Base-by-base conservation (phyloP, 1,140 invertebrate genomes). In the Mactra quadrangularis region DNA sequence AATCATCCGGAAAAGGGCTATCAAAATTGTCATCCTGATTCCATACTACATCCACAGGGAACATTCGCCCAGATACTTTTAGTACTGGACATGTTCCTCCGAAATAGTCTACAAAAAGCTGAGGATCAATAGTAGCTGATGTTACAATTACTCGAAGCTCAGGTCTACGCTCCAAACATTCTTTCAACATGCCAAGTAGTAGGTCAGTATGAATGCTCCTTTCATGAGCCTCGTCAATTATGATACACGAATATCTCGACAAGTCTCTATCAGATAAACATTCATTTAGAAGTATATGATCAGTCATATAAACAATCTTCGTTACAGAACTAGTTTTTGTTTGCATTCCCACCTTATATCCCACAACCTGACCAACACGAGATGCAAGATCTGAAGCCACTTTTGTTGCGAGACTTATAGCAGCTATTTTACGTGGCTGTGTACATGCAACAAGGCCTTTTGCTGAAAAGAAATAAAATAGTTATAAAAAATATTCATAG, bases 171-270 rank as follows among this genome's bases (percentile, higher is more conserved):
- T 33, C 15, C 25, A 92, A 71, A 47, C 88, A 89, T 13, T 71
- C 94, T 94, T 97, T 96, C 13, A 97, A 94, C 92, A 98, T 95
- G 78, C 96, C 96, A 93, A 99, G 95, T 0, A 99, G 93, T 0
- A 99, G 94, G 93, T 99, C 99, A 0, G 98, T 99, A 87, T 98
- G 96, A 0, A 99, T 95, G 2, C 98, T 98, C 66, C 99, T 94
- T 94, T 99, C 99, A 92, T 99, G 99, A 59, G 97, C 98, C 93
- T 99, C 99, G 93, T 99, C 99, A 60, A 99, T 94, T 72, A 99
- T 96, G 3, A 99, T 95, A 50, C 97, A 94, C 13, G 95, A 96
- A 92, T 98, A 99, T 71, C 64, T 57, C 3, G 70, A 79, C 0
- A 92, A 70, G 22, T 59, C 17, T 19, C 38, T 68, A 83, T 92